Evolutionary conservation across 2,797 vertebrate species (phyloP).

Genomic region (Platalea minor): DNA sequence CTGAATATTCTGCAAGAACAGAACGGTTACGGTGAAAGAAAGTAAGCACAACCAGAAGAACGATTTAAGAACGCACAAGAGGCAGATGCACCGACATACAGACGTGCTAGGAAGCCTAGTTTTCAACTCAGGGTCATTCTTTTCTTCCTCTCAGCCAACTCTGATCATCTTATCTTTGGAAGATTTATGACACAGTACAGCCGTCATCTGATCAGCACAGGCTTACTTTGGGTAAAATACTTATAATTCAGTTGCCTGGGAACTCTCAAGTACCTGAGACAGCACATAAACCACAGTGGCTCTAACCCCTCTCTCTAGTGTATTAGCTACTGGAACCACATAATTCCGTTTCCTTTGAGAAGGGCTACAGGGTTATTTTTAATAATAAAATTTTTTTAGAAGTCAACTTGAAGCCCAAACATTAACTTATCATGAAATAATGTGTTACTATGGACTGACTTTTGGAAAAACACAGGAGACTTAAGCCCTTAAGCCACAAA

Average conservation of each 20-base stretch:
- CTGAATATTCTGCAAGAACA: not conserved
- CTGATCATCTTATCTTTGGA: not conserved
- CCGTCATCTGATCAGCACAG: not conserved
- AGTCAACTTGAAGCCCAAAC: not conserved
- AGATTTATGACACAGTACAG: not conserved
- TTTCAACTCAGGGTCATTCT: not conserved
- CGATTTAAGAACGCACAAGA: not conserved
- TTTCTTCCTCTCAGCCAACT: not conserved
- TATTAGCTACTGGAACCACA: not conserved
- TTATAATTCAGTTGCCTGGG: not conserved
- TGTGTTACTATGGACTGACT: not conserved
- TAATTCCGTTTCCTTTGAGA: not conserved
- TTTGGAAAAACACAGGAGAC: not conserved
- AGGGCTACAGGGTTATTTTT: not conserved
- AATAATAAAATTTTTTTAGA: not conserved
- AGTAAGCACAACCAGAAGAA: not conserved
- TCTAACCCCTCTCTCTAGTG: not conserved
- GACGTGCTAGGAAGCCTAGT: not conserved
- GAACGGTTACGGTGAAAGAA: not conserved
- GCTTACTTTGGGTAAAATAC: not conserved
- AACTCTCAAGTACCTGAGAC: fast-evolving
- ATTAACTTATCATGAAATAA: not conserved
- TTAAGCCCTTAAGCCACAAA: not conserved
- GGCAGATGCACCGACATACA: not conserved
- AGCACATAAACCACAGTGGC: not conserved